phyloP scores from a whole-genome alignment of 2,113 vertebrate genomes.

The Hiodon tergisus region DNA sequence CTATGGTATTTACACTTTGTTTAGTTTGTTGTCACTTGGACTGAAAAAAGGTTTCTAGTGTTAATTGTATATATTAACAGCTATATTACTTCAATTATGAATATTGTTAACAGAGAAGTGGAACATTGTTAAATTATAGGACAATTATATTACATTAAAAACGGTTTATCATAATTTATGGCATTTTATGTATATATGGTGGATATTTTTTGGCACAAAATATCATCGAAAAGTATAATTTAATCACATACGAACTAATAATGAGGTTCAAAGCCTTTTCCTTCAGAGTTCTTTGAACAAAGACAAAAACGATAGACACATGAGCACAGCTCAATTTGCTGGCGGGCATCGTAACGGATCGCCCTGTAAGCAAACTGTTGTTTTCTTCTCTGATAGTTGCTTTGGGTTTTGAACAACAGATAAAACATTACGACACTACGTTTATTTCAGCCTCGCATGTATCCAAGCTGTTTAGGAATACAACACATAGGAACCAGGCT shows the following conservation, averaged over 20 bases:
- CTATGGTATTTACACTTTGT: too few species aligned
- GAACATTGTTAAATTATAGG: too few species aligned
- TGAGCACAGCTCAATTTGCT: neutral
- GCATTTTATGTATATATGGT: neutral
- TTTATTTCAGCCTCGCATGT: too few species aligned
- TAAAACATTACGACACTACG: too few species aligned
- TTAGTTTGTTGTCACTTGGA: too few species aligned
- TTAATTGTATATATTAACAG: too few species aligned
- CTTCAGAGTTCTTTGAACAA: neutral
- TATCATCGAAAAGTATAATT: neutral
- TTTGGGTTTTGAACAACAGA: too few species aligned
- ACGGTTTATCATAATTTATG: neutral
- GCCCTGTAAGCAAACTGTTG: neutral
- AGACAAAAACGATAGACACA: neutral
- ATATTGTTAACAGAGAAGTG: too few species aligned
- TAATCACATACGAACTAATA: neutral
- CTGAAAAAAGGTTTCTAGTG: too few species aligned
- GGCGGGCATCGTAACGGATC: neutral
- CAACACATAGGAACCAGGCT: neutral
- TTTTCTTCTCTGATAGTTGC: neutral
- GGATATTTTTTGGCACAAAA: neutral
- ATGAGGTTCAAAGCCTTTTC: too few species aligned
- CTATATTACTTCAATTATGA: too few species aligned
- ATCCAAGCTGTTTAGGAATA: constrained; percentile 10
- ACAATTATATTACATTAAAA: too few species aligned